Evolutionary conservation across 2,113 vertebrate genomes (phyloP).

Genomic region (Oncorhynchus tshawytscha): DNA sequence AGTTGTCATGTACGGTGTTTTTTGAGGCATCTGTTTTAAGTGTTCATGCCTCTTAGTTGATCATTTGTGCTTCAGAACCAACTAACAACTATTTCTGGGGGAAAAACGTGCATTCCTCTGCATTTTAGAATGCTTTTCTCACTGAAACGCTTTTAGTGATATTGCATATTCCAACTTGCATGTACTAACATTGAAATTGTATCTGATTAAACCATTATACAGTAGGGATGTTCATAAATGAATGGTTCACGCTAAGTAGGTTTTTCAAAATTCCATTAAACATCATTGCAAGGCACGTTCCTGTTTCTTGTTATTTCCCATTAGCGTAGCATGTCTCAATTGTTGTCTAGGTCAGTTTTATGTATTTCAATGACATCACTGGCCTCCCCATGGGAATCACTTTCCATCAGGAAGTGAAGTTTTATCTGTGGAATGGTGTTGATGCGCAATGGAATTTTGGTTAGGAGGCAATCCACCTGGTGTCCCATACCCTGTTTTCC

Average conservation of each 20-base stretch:
- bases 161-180: conserved; percentile 71
- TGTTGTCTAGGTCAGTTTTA: conserved; percentile 17
- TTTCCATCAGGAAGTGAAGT: conserved; percentile 60
- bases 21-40: conserved; percentile 63
- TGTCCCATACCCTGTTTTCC: conserved; percentile 29
- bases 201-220: conserved; percentile 58
- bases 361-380: conserved; percentile 14
- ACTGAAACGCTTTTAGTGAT: conserved; percentile 48
- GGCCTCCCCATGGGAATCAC: conserved; percentile 41
- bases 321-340: neutral
- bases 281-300: conserved; percentile 75
- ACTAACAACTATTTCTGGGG: conserved; percentile 49
- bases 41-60: conserved; percentile 56
- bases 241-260: conserved; percentile 67
- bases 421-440: conserved; percentile 57
- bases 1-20: conserved; percentile 59
- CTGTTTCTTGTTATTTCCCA: conserved; percentile 69
- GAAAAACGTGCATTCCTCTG: conserved; percentile 41
- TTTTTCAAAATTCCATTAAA: conserved; percentile 80
- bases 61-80: conserved; percentile 57
- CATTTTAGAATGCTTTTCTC: conserved; percentile 49
- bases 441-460: conserved; percentile 65
- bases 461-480: conserved; percentile 16
- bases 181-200: conserved; percentile 74
- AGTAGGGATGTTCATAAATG: conserved; percentile 63